A percentile compares a stretch with the other conserved stretches of the same genome.
These are phyloP conservation scores for Ephydatia muelleri DNA, from an alignment of 37 sponge, comb jelly and placozoan species.

Conservation along the genomic window DNA sequence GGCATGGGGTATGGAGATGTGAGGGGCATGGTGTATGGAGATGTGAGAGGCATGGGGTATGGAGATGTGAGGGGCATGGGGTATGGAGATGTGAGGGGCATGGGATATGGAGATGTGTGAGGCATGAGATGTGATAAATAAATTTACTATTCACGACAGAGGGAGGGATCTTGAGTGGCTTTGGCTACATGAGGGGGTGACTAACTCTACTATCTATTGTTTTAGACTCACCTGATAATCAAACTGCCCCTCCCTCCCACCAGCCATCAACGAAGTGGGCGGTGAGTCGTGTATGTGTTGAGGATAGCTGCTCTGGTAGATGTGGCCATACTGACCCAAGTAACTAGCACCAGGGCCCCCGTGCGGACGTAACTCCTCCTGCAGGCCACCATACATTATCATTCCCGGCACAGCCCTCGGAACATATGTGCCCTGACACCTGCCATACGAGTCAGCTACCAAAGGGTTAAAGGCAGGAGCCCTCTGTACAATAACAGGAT, in stretches of 20 bases:
- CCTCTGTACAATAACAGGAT: neutral
- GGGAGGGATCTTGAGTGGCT: too few relatives aligned
- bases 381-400: neutral
- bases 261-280: neutral
- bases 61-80: too few relatives aligned
- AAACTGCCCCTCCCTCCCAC: neutral
- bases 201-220: neutral
- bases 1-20: too few relatives aligned
- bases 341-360: neutral
- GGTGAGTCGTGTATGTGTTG: neutral
- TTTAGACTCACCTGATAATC: neutral
- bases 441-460: neutral
- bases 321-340: neutral
- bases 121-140: neutral
- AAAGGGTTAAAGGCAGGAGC: neutral
- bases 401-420: neutral
- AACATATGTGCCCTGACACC: neutral
- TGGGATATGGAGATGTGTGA: neutral
- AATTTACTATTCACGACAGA: neutral
- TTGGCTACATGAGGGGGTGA: neutral
- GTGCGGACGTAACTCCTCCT: neutral
- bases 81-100: too few relatives aligned
- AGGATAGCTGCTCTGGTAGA: neutral
- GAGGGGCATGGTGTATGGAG: too few relatives aligned
- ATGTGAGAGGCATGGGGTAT: too few relatives aligned